Conservation (phyloP, 2,797 vertebrate genomes). For the Alectoris magna region DNA sequence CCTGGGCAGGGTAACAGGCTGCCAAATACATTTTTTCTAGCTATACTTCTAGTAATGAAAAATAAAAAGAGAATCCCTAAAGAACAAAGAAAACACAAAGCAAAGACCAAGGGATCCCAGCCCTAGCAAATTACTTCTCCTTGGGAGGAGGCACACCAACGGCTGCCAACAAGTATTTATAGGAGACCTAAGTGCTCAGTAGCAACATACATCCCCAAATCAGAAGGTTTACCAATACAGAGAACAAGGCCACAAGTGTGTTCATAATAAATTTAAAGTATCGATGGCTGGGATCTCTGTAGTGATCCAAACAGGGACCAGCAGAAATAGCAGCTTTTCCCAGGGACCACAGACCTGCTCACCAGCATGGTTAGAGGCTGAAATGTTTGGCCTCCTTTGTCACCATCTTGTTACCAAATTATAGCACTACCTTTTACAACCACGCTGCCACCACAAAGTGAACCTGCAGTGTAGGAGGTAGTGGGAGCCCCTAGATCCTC, state of each 20-base stretch:
- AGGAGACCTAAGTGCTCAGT: not conserved
- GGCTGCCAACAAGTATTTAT: accelerated
- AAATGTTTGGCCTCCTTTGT: not conserved
- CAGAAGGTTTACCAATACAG: not conserved
- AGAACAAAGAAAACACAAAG: not conserved
- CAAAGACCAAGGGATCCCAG: not conserved
- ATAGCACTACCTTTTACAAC: not conserved
- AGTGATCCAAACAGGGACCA: accelerated
- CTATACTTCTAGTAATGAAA: not conserved
- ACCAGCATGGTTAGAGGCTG: not conserved
- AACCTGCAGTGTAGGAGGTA: not conserved
- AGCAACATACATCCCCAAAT: not conserved
- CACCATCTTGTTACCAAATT: not conserved
- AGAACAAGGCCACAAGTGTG: not conserved
- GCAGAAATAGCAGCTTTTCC: not conserved
- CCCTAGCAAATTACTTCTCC: accelerated
- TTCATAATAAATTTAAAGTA: not conserved
- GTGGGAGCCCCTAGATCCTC: not conserved
- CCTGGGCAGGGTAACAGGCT: not conserved
- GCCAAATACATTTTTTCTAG: not conserved
- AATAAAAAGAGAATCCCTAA: not conserved
- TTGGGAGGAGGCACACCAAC: not conserved
- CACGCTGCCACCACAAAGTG: not conserved
- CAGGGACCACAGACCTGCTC: not conserved
- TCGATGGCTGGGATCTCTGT: not conserved